Evolutionary conservation across 2,888 invertebrate species (phyloP).

Genomic region (Pseudococcus jackbeardsleyi): DNA sequence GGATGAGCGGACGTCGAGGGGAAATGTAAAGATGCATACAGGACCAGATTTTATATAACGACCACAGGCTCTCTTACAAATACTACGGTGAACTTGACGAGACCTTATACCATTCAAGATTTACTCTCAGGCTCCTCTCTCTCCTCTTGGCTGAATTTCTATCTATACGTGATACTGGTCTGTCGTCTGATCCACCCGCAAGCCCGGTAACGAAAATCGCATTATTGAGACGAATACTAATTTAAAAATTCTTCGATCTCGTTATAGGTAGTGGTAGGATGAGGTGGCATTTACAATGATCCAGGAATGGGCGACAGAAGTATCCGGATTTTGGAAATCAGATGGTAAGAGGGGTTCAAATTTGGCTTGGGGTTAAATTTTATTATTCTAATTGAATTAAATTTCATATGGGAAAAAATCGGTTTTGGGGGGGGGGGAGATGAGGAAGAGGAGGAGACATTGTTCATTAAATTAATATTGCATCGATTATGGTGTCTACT

Average conservation of each 20-base stretch:
- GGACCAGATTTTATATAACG: slow-evolving; percentile 27
- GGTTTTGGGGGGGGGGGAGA: too few relatives aligned
- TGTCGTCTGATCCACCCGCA: not conserved
- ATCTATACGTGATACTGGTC: not conserved
- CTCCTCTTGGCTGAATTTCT: not conserved
- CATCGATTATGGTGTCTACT: too few relatives aligned
- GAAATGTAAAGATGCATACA: not conserved
- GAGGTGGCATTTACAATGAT: not conserved
- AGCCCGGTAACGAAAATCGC: not conserved
- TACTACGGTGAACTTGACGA: not conserved
- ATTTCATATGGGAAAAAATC: too few relatives aligned
- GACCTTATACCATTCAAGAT: slow-evolving; percentile 41
- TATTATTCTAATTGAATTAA: too few relatives aligned
- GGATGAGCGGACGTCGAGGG: not conserved
- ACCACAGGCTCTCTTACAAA: not conserved
- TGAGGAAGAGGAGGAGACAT: too few relatives aligned
- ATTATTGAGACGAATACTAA: slow-evolving; percentile 23
- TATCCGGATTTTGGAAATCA: not conserved
- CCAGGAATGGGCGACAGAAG: not conserved
- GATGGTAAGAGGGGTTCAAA: not conserved
- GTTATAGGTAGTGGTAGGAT: not conserved
- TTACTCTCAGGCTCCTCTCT: not conserved
- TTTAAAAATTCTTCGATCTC: slow-evolving; percentile 1
- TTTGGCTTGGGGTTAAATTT: too few relatives aligned
- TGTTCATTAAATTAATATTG: too few relatives aligned